These are phyloP conservation scores for Synanthedon andrenaeformis DNA, from an alignment of 2,888 invertebrate species.

Conservation along the genomic window DNA sequence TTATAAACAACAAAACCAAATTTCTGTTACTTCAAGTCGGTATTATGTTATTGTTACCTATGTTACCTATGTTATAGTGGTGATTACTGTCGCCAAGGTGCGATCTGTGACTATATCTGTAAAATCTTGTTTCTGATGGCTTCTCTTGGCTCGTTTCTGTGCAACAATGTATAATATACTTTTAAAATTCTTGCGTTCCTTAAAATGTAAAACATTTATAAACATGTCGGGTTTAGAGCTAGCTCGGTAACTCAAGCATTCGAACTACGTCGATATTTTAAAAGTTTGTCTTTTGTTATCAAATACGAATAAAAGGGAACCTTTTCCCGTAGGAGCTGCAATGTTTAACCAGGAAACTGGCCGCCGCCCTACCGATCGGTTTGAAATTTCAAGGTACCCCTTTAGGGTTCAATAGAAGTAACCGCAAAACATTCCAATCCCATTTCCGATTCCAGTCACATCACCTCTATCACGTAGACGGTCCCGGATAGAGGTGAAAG, in stretches of 20 bases:
- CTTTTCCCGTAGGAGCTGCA: slow-evolving; percentile 30
- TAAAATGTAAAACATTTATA: not conserved
- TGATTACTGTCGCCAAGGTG: too few relatives aligned
- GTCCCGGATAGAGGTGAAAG: slow-evolving; percentile 30
- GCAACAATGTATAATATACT: too few relatives aligned
- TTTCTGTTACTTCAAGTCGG: too few relatives aligned
- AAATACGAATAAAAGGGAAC: slow-evolving; percentile 16
- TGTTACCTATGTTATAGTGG: too few relatives aligned
- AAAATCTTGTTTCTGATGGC: too few relatives aligned
- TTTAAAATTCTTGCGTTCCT: too few relatives aligned
- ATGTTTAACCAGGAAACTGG: slow-evolving; percentile 38
- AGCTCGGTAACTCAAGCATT: not conserved
- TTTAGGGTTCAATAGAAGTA: slow-evolving; percentile 58
- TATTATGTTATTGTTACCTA: too few relatives aligned
- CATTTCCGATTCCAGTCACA: slow-evolving; percentile 62
- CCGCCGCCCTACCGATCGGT: slow-evolving; percentile 18
- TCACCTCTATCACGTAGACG: slow-evolving; percentile 43
- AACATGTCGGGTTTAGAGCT: not conserved
- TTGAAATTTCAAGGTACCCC: slow-evolving; percentile 52
- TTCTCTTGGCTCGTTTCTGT: too few relatives aligned
- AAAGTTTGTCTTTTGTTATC: slow-evolving; percentile 1
- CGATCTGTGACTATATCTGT: too few relatives aligned
- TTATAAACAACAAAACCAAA: too few relatives aligned
- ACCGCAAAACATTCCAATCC: slow-evolving; percentile 59
- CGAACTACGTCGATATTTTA: not conserved